Conservation (phyloP, 2,888 invertebrate genomes). For the Drosophila heteroneura region DNA sequence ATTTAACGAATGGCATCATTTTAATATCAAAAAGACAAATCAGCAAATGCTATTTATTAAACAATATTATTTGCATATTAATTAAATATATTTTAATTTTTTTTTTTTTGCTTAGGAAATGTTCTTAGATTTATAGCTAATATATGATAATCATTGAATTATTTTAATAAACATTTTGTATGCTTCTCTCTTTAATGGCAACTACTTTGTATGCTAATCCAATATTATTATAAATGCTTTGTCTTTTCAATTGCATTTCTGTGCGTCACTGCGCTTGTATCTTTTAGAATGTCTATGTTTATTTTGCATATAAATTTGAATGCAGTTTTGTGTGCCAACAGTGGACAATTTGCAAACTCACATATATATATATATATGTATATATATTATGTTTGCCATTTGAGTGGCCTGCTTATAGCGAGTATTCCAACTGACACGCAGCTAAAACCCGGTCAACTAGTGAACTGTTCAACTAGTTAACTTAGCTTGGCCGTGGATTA, state of each 20-base stretch:
- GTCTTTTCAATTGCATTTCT: constrained; percentile 14
- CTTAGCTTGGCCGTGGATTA: constrained; percentile 63
- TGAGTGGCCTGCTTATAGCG: constrained; percentile 45
- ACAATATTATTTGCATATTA: not conserved
- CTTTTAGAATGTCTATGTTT: constrained; percentile 52
- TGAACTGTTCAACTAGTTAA: constrained; percentile 30
- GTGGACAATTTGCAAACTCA: constrained; percentile 62
- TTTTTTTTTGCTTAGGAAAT: not conserved
- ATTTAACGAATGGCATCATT: not conserved
- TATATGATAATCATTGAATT: not conserved
- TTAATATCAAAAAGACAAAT: not conserved
- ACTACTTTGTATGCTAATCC: constrained; percentile 9
- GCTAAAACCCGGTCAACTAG: constrained; percentile 42
- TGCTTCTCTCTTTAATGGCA: constrained; percentile 1
- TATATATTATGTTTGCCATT: constrained; percentile 18
- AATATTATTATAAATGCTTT: not conserved
- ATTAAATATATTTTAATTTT: not conserved
- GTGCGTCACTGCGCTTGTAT: constrained; percentile 40
- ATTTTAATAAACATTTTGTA: not conserved
- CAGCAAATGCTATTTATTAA: not conserved
- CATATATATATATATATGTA: not conserved
- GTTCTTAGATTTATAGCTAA: not conserved
- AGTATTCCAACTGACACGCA: constrained; percentile 43
- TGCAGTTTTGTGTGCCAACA: constrained; percentile 66
- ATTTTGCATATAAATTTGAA: constrained; percentile 56